Evolutionary conservation across 2,113 vertebrate species (phyloP), one percentile per base, ranked within the genome.

Genomic region (Archilochus colubris): DNA sequence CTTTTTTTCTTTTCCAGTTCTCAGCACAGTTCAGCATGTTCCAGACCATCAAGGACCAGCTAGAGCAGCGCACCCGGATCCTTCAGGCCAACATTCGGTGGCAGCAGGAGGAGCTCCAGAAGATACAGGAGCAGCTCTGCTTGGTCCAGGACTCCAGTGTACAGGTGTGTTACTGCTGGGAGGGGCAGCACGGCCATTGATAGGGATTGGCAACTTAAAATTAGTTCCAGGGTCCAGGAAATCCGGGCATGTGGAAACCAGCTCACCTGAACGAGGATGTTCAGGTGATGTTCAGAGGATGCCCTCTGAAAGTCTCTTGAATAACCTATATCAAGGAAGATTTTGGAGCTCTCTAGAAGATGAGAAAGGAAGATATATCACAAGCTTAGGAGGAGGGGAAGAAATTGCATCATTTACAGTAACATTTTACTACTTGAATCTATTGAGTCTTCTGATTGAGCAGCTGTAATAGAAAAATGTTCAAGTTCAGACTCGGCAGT

Each of bases 91-190:
- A 98, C 58, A 98, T 98, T 91, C 96, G 97, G 22, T 98, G 98
- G 98, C 98, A 98, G 84, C 98, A 98, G 84, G 98, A 98, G 76
- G 98, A 98, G 62, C 97, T 98, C 18, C 97, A 98, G 79, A 98
- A 98, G 97, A 98, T 98, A 72, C 98, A 98, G 91, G 96, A 98
- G 90, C 98, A 98, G 91, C 97, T 98, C 61, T 98, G 97, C 92
- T 94, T 98, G 93, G 98, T 98, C 33, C 98, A 98, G 92, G 97
- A 98, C 83, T 98, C 98, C 96, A 98, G 76, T 0, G 48, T 97
- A 64, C 98, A 98, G 97, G 98, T 98, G 82, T 1, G 21, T 70
- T 36, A 46, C 44, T 73, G 21, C 54, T 68, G 66, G 38, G 53
- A 77, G 58, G 48, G 73, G 14, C 53, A 75, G 54, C 0, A 0